These are phyloP conservation scores for Gymnocephalus cernua DNA, from an alignment of 2,113 vertebrate genomes.

Conservation along the genomic window DNA sequence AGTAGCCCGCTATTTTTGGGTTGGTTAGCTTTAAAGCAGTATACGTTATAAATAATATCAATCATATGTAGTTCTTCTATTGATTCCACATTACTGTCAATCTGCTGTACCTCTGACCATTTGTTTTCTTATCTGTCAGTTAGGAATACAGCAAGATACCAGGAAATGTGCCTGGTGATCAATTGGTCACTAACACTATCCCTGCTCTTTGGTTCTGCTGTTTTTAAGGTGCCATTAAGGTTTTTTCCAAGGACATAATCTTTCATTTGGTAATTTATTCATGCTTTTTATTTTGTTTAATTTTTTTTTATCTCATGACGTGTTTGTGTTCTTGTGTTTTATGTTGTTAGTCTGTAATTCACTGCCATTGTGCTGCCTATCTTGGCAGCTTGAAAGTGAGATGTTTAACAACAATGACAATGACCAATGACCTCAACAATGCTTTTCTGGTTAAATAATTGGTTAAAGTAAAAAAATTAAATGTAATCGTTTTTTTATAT, in stretches of 20 bases:
- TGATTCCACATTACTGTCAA: constrained; percentile 47
- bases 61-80: constrained; percentile 48
- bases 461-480: background rate
- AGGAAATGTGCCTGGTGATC: constrained; percentile 9
- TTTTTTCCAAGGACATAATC: no score
- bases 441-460: background rate
- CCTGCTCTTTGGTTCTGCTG: background rate
- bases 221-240: background rate
- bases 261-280: no score
- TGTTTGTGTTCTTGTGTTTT: no score
- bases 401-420: no score
- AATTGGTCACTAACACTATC: background rate
- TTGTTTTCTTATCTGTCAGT: constrained; percentile 18
- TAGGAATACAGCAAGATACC: constrained; percentile 14
- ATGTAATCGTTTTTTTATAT: background rate
- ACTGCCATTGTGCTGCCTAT: no score
- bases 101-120: constrained; percentile 30
- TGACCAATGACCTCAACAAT: background rate
- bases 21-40: constrained; percentile 58
- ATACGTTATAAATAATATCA: constrained; percentile 61
- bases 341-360: no score
- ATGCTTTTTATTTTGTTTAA: no score
- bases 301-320: no score
- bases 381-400: background rate
- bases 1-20: constrained; percentile 50